Evolutionary conservation across 2,113 vertebrate species (phyloP).

Genomic region (Ciconia stormi): DNA sequence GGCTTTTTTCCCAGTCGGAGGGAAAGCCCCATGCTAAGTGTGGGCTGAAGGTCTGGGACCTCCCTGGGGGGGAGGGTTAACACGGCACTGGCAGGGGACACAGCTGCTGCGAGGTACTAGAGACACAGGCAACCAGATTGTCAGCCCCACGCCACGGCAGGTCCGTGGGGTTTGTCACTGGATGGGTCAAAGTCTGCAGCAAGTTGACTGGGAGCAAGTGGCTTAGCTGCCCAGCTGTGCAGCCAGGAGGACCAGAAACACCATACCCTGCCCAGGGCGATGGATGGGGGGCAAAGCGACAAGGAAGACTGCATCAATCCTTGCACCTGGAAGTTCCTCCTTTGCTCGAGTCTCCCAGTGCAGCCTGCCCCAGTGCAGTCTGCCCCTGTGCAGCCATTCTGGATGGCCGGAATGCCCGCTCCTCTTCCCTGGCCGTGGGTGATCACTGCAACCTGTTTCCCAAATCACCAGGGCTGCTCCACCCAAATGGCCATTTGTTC

Average conservation of each 20-base stretch:
- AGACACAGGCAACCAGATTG: background rate
- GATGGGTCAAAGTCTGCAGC: background rate
- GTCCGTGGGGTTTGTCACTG: background rate
- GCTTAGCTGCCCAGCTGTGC: background rate
- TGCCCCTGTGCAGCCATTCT: background rate
- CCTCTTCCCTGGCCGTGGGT: background rate
- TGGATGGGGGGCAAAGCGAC: background rate
- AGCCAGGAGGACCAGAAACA: background rate
- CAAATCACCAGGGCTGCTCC: background rate
- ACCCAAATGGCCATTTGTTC: background rate
- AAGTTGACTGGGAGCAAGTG: background rate
- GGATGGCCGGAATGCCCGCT: background rate
- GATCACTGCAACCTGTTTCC: rapidly evolving
- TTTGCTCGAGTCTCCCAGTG: background rate
- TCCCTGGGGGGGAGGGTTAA: background rate
- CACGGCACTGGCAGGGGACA: rapidly evolving
- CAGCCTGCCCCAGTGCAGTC: background rate
- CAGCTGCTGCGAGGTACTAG: background rate
- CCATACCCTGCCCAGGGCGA: rapidly evolving
- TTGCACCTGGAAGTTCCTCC: background rate
- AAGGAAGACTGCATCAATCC: background rate
- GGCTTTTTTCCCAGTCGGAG: background rate
- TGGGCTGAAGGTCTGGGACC: background rate
- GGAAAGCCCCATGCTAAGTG: background rate
- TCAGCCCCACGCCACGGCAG: rapidly evolving